These are phyloP conservation scores for Ursus arctos DNA, from an alignment of 2,113 vertebrate genomes.

Conservation along the genomic window DNA sequence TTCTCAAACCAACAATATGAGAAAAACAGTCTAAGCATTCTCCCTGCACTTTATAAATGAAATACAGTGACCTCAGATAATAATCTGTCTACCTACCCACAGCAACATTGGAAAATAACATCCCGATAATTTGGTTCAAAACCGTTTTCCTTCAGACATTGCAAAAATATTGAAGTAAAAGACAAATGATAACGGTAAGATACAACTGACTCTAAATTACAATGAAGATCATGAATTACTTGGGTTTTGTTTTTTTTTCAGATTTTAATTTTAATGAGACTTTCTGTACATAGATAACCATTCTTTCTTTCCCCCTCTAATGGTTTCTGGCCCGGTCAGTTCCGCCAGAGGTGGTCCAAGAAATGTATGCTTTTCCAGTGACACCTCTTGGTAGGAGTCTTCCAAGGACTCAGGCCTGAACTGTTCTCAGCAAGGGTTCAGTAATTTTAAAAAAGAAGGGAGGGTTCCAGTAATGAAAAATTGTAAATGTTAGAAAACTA, in stretches of 20 bases:
- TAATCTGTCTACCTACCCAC: neutral
- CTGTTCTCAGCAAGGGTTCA: neutral
- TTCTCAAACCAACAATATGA: neutral
- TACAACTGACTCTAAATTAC: neutral
- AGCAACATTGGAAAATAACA: neutral
- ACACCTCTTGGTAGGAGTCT: neutral
- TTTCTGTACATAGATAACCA: neutral
- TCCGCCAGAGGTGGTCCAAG: neutral
- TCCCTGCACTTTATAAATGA: neutral
- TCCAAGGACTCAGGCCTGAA: neutral
- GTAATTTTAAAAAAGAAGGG: neutral
- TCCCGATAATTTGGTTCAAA: neutral
- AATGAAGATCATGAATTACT: neutral
- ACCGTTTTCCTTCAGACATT: neutral
- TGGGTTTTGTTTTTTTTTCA: neutral
- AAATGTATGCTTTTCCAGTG: neutral
- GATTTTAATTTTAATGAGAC: neutral
- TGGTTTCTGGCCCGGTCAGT: neutral
- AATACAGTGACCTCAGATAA: neutral
- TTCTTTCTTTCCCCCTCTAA: neutral
- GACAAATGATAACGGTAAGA: neutral
- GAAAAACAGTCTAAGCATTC: neutral
- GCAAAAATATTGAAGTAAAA: slow-evolving; percentile 11
- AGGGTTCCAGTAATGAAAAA: neutral
- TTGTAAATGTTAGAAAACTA: neutral